Base-by-base conservation (phyloP, 2,888 invertebrate genomes). In the Epistrophe grossulariae region DNA sequence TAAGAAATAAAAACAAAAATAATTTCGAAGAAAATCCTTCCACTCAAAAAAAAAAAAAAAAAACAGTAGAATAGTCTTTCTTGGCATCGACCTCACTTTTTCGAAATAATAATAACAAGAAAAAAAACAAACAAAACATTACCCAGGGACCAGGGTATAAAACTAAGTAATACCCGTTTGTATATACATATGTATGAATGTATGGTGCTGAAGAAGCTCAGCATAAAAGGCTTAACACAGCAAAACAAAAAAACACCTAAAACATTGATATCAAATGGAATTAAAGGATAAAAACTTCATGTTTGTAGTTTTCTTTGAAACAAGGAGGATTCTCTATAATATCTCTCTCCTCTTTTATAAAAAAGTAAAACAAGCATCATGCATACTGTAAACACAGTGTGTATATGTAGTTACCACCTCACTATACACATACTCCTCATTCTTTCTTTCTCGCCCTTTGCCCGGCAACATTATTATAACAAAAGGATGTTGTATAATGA, bases 251-350 rank as follows among this genome's bases (percentile, higher is more conserved):
- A 43, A 13, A 24, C 40, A 40, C 24, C 40, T 24, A 43, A 50
- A 80, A 78, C 81, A 81, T 78, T 78, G 85, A 82, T 85, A 82
- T 74, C 82, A 78, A 78, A 85, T 59, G 85, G 85, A 85, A 85
- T 85, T 85, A 85, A 82, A 74, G 85, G 85, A 85, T 85, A 85
- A 81, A 78, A 85, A 82, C 74, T 82, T 74, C 78, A 78, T 85
- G 82, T 82, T 79, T 85, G 73, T 74, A 73, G 82, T 57, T 74
- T 73, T 74, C 81, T 73, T 62, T 60, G 52, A 84, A 72, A 62
- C 40, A 31, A 38, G 57, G 57, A 73, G 57, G 48, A 73, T 48
- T 40, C 38, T 24, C 19, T 40, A 62, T 43, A 64, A 55, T 70
- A 40, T 24, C 70, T 6, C 68, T 70, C 40, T 55, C 24, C 24